Evolutionary conservation across 2,113 vertebrate genomes (phyloP).

Genomic region (Antigone vipio): DNA sequence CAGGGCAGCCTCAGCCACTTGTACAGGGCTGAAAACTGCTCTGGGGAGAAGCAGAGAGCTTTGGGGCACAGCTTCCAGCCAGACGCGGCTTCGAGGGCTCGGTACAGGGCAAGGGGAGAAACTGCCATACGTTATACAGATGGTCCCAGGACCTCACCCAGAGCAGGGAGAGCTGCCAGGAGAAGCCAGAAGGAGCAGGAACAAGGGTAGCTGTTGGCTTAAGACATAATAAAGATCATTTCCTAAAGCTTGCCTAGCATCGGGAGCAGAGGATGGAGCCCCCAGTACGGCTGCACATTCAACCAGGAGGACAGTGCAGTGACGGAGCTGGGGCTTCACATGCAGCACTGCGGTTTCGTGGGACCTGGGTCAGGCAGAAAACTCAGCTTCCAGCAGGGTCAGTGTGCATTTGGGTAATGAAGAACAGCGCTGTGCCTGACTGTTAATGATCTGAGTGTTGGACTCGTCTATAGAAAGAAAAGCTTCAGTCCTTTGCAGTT

Average conservation of each 20-base stretch:
- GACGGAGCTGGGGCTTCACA: rapidly evolving
- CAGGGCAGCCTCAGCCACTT: neutral
- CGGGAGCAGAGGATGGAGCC: rapidly evolving
- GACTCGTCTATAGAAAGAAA: neutral
- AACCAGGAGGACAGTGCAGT: neutral
- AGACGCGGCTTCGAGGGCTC: rapidly evolving
- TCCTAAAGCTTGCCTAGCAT: neutral
- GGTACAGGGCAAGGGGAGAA: neutral
- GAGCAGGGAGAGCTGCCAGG: neutral
- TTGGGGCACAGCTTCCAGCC: neutral
- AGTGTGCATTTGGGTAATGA: rapidly evolving
- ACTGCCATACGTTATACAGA: neutral
- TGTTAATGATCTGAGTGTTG: neutral
- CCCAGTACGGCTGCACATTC: rapidly evolving
- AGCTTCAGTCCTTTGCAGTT: neutral
- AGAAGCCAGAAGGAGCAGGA: neutral
- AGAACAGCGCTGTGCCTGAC: neutral
- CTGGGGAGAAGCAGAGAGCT: neutral
- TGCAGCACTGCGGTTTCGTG: neutral
- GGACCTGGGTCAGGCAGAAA: neutral
- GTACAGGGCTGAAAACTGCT: neutral
- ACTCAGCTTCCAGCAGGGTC: neutral
- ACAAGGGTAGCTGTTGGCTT: neutral
- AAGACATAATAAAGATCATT: neutral
- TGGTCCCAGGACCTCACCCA: neutral